Percentiles rank a stretch among this genome's conserved stretches.
These are phyloP conservation scores for Phanerotoma sp. DNA, from an alignment of 2,888 invertebrate species.

Conservation along the genomic window DNA sequence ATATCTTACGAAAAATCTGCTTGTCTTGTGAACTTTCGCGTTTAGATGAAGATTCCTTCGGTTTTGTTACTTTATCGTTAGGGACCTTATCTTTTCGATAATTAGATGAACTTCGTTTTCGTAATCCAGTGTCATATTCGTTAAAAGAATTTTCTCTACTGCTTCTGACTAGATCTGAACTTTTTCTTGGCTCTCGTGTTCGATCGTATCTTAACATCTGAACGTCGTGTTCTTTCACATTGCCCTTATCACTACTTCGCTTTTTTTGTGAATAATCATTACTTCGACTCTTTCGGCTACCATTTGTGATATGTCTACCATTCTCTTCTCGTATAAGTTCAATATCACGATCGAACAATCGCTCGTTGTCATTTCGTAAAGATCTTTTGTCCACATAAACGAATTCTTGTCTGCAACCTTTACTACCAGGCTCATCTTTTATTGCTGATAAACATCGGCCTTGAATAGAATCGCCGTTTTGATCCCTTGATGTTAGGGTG, in stretches of 20 bases:
- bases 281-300: conserved; percentile 31
- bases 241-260: conserved; percentile 36
- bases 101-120: conserved; percentile 16
- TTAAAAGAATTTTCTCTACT: conserved; percentile 40
- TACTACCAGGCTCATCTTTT: not conserved
- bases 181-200: conserved; percentile 34
- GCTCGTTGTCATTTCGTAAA: conserved; percentile 8
- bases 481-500: not conserved
- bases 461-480: conserved; percentile 8
- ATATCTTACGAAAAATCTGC: conserved; percentile 13
- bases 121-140: conserved; percentile 27
- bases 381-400: conserved; percentile 17
- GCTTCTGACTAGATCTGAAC: conserved; percentile 35
- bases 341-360: conserved; percentile 8
- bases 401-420: conserved; percentile 8
- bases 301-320: conserved; percentile 3
- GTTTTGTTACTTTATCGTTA: conserved; percentile 15
- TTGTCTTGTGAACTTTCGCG: conserved; percentile 34
- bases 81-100: conserved; percentile 28
- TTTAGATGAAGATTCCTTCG: conserved; percentile 28
- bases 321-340: conserved; percentile 12
- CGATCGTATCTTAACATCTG: conserved; percentile 45
- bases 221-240: conserved; percentile 45
- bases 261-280: conserved; percentile 36
- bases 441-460: conserved; percentile 6